Evolutionary conservation across 2,113 vertebrate genomes (phyloP).

Genomic region (Plestiodon gilberti): DNA sequence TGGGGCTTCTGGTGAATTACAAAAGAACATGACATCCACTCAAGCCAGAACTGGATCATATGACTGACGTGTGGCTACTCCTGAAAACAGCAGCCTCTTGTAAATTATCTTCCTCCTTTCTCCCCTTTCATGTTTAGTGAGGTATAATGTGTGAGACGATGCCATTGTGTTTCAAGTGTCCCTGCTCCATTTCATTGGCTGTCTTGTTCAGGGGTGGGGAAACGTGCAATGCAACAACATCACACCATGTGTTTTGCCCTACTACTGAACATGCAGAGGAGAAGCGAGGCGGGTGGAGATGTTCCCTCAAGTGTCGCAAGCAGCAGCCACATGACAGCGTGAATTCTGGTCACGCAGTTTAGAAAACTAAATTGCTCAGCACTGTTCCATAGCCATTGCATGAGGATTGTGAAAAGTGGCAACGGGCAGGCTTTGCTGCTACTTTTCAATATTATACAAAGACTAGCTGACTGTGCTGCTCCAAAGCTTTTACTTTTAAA

Average conservation of each 20-base stretch:
- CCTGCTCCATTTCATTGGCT: background rate
- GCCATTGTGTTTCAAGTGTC: background rate
- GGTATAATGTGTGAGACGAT: background rate
- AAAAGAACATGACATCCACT: background rate
- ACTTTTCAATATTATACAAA: conserved; percentile 23
- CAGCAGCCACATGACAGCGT: background rate
- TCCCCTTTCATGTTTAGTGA: background rate
- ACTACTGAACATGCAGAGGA: background rate
- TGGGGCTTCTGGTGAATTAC: background rate
- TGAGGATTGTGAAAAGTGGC: conserved; percentile 20
- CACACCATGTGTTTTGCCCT: background rate
- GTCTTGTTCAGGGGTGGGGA: too few relatives aligned
- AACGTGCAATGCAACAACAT: background rate
- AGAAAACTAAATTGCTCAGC: background rate
- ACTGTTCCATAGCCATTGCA: background rate
- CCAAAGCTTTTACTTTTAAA: conserved; percentile 49
- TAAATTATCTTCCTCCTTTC: background rate
- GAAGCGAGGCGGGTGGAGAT: background rate
- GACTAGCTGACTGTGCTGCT: conserved; percentile 23
- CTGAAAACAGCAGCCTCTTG: background rate
- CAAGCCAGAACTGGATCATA: background rate
- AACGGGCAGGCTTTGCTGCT: background rate
- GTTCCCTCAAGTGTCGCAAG: too few relatives aligned
- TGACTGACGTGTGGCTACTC: too few relatives aligned
- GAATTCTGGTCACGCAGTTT: background rate